Evolutionary conservation across 2,797 vertebrate genomes (phyloP), one percentile per base, ranked within the genome.

Genomic region (Falco peregrinus): DNA sequence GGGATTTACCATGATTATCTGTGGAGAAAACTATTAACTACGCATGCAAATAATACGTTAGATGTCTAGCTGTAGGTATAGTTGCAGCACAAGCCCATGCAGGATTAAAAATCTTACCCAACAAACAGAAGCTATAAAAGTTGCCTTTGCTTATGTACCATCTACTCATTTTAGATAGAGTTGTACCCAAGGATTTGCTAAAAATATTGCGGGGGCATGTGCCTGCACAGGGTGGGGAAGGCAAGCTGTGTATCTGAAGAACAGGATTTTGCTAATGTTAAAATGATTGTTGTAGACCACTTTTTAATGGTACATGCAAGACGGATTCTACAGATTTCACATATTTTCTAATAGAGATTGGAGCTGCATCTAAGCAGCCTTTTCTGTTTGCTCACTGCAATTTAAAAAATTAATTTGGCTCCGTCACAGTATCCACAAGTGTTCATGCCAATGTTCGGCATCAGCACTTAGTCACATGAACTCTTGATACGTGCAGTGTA

Each of bases 81-180:
- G 86, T 92, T 94, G 56, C 80, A 61, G 90, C 86, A 91, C 92
- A 93, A 93, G 95, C 84, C 90, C 90, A 89, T 92, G 90, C 92
- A 94, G 63, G 90, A 95, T 84, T 90, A 82, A 90, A 90, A 84
- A 87, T 84, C 35, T 87, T 94, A 79, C 70, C 74, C 77, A 93
- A 60, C 41, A 63, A 90, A 89, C 45, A 68, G 67, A 79, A 83
- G 37, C 51, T 84, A 10, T 37, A 79, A 45, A 87, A 84, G 28
- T 87, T 97, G 14, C 48, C 68, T 87, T 73, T 60, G 74, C 16
- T 79, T 48, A 41, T 76, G 41, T 74, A 14, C 81, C 31, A 47
- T 84, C 47, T 50, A 47, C 18, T 80, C 26, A 25, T 76, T 68
- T 79, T 84, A 73, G 43, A 25, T n/a, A 51, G 64, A 80, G n/a